phyloP scores from a whole-genome alignment of 2,888 invertebrate species.

The Meliscaeva auricollis region DNA sequence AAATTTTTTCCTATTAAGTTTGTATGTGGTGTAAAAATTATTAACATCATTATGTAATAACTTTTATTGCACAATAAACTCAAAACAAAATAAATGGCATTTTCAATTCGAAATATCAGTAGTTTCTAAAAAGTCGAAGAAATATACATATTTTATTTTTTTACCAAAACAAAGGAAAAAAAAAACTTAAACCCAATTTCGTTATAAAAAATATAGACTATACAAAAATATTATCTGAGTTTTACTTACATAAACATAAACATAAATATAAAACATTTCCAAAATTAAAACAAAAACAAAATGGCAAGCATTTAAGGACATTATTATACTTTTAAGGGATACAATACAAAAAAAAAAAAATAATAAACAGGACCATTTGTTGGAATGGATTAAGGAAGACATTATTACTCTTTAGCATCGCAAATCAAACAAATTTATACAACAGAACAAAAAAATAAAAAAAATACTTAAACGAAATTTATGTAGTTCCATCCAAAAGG shows the following conservation, averaged over 20 bases:
- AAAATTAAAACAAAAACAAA: conserved; percentile 40
- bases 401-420: conserved; percentile 66
- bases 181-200: conserved; percentile 41
- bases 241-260: conserved; percentile 32
- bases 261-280: conserved; percentile 36
- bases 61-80: background rate
- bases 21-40: no score
- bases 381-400: conserved; percentile 61
- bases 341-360: background rate
- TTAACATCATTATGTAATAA: no score
- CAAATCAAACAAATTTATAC: conserved; percentile 61
- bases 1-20: no score
- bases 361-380: conserved; percentile 55
- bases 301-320: conserved; percentile 63
- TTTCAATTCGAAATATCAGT: conserved; percentile 11
- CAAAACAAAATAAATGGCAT: background rate
- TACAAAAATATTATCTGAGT: conserved; percentile 26
- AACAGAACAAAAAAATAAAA: conserved; percentile 24
- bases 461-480: conserved; percentile 45
- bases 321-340: conserved; percentile 43
- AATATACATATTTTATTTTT: background rate
- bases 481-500: conserved; percentile 11
- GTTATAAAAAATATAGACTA: conserved; percentile 47
- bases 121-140: background rate
- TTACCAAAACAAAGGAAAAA: conserved; percentile 1